Evolutionary conservation across 1,140 invertebrate species (phyloP).

Genomic region (Centruroides sculpturatus): DNA sequence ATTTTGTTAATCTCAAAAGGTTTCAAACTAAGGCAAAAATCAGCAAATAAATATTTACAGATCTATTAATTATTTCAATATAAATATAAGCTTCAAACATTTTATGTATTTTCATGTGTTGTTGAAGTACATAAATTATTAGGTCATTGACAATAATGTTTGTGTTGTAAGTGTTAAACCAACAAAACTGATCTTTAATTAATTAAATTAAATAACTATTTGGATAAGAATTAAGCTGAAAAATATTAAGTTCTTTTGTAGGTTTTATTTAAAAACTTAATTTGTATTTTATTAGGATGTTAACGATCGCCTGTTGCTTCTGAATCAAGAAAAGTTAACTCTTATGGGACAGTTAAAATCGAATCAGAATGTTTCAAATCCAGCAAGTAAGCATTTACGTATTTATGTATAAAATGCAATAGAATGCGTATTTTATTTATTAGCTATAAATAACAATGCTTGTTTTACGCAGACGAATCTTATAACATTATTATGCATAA

Average conservation of each 20-base stretch:
- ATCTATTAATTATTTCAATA: too few relatives aligned
- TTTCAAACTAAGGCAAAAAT: too few relatives aligned
- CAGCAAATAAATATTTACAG: too few relatives aligned
- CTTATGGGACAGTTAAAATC: conserved; percentile 16
- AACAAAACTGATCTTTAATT: too few relatives aligned
- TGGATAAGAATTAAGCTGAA: background rate
- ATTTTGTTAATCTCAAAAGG: too few relatives aligned
- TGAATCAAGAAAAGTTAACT: conserved; percentile 23
- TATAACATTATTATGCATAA: conserved; percentile 53
- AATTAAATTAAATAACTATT: too few relatives aligned
- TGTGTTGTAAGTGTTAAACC: too few relatives aligned
- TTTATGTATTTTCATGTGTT: too few relatives aligned
- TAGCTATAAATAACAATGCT: background rate
- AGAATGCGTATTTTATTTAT: background rate
- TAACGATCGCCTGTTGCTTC: conserved; percentile 43
- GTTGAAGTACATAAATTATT: too few relatives aligned
- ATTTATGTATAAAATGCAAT: too few relatives aligned
- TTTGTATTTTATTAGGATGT: conserved; percentile 43
- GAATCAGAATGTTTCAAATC: conserved; percentile 3
- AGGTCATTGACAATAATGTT: too few relatives aligned
- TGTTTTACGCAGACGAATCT: conserved; percentile 34
- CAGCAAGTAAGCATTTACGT: conserved; percentile 15
- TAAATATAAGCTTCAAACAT: too few relatives aligned
- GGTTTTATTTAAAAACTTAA: background rate
- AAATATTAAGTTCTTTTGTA: background rate